These are phyloP conservation scores for Dorcus hopei DNA, from an alignment of 2,888 invertebrate genomes.

Conservation along the genomic window DNA sequence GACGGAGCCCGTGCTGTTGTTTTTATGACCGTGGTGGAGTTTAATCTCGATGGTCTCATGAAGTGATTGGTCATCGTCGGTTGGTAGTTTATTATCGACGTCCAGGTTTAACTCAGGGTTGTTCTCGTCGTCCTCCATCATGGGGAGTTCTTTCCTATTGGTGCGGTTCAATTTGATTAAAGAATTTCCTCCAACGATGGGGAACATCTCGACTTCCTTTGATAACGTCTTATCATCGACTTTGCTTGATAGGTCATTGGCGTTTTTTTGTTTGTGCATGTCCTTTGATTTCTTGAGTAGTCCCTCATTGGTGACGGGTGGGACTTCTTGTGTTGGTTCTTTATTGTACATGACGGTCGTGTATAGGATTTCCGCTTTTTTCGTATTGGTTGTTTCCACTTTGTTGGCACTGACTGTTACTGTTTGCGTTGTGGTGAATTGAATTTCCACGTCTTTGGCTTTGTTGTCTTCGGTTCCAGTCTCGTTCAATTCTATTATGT, in stretches of 20 bases:
- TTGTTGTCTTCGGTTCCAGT: slow-evolving; percentile 35
- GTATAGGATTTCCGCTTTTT: slow-evolving; percentile 20
- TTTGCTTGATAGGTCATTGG: slow-evolving; percentile 25
- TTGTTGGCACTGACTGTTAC: slow-evolving; percentile 13
- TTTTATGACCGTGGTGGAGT: slow-evolving; percentile 26
- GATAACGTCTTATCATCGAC: slow-evolving; percentile 32
- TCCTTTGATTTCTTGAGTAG: slow-evolving; percentile 22
- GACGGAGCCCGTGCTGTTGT: slow-evolving; percentile 22
- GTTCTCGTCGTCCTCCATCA: slow-evolving; percentile 23
- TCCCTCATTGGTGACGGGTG: slow-evolving; percentile 28
- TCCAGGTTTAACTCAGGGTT: slow-evolving; percentile 24
- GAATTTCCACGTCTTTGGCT: slow-evolving; percentile 5
- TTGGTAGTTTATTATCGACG: slow-evolving; percentile 21
- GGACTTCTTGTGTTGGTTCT: slow-evolving; percentile 32
- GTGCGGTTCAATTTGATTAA: slow-evolving; percentile 44
- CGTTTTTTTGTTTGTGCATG: slow-evolving; percentile 21
- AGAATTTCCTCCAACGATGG: slow-evolving; percentile 33
- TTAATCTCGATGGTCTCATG: slow-evolving; percentile 35
- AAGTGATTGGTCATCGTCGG: slow-evolving; percentile 7
- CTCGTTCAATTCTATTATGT: slow-evolving; percentile 47
- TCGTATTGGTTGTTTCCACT: slow-evolving; percentile 1
- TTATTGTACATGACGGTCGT: slow-evolving; percentile 34
- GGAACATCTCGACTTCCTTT: slow-evolving; percentile 44
- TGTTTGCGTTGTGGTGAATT: slow-evolving; percentile 6
- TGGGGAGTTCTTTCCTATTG: slow-evolving; percentile 44